Percentiles rank a stretch among this genome's conserved stretches.
These are phyloP conservation scores for Ditula angustiorana DNA, from an alignment of 2,888 invertebrate genomes.

Conservation along the genomic window DNA sequence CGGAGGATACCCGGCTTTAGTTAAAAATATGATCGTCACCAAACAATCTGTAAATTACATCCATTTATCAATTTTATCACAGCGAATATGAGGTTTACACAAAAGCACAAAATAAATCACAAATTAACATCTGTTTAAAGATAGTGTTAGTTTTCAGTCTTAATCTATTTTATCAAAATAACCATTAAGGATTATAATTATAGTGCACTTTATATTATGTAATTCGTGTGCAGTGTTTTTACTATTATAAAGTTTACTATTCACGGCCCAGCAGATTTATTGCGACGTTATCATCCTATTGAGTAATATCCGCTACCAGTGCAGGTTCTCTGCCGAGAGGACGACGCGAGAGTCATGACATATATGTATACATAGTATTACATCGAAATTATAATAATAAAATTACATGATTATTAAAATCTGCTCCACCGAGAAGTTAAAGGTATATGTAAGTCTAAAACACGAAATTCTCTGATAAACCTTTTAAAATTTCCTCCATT, in stretches of 20 bases:
- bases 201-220: slow-evolving; percentile 76
- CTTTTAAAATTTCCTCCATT: background rate
- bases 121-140: slow-evolving; percentile 54
- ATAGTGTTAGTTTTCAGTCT: slow-evolving; percentile 74
- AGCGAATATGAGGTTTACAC: slow-evolving; percentile 70
- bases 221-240: slow-evolving; percentile 72
- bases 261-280: slow-evolving; percentile 62
- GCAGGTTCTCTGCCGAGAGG: slow-evolving; percentile 1
- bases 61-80: slow-evolving; percentile 64
- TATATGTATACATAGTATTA: background rate
- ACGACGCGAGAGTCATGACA: background rate
- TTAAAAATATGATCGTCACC: too few species aligned
- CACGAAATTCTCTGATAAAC: slow-evolving; percentile 3
- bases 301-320: slow-evolving; percentile 7
- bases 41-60: slow-evolving; percentile 41
- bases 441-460: slow-evolving; percentile 25
- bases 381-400: background rate
- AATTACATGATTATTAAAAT: slow-evolving; percentile 5
- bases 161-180: slow-evolving; percentile 71
- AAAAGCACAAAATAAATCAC: slow-evolving; percentile 59
- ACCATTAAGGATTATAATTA: slow-evolving; percentile 68
- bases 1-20: too few species aligned
- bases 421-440: slow-evolving; percentile 33
- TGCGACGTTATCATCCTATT: slow-evolving; percentile 20
- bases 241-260: slow-evolving; percentile 47